Percentiles rank a stretch among this genome's conserved stretches.
Conservation (phyloP, 2,113 vertebrate species). For the Syngnathus floridae region DNA sequence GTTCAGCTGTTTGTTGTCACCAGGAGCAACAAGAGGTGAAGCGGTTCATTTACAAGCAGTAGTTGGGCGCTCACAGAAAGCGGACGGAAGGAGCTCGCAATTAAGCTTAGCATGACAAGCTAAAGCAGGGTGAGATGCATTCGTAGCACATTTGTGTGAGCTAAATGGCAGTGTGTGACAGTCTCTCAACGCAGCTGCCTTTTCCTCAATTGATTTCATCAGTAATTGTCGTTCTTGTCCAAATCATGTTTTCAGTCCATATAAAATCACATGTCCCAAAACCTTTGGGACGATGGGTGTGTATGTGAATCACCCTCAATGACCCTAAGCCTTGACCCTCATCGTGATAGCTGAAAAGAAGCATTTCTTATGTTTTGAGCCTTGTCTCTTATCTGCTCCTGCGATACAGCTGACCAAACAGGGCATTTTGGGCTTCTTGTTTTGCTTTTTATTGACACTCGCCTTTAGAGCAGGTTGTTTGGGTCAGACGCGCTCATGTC, state of each 20-base stretch:
- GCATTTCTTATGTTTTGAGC: neutral
- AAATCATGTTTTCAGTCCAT: neutral
- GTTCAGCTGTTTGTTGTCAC: constrained; percentile 55
- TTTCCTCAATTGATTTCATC: neutral
- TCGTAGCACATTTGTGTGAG: constrained; percentile 9
- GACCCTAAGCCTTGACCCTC: neutral
- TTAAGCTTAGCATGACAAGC: constrained; percentile 10
- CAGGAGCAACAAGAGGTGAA: constrained; percentile 52
- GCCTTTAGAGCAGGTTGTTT: constrained; percentile 37
- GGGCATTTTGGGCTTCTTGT: constrained; percentile 23
- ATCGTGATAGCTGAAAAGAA: neutral
- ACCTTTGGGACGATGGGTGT: neutral
- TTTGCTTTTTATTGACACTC: constrained; percentile 44
- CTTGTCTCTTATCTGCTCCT: constrained; percentile 5
- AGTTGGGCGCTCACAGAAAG: constrained; percentile 30
- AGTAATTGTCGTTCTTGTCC: neutral
- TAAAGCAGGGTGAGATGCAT: constrained; percentile 13
- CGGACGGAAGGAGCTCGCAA: constrained; percentile 10
- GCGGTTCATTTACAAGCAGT: constrained; percentile 27
- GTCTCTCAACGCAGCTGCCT: constrained; percentile 20
- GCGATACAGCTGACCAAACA: constrained; percentile 46
- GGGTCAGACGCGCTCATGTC: constrained; percentile 44
- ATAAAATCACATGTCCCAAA: neutral
- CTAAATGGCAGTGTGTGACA: constrained; percentile 1
- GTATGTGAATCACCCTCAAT: neutral